These are phyloP conservation scores for Corydoras maculifer DNA, from an alignment of 2,113 vertebrate species.

Conservation along the genomic window DNA sequence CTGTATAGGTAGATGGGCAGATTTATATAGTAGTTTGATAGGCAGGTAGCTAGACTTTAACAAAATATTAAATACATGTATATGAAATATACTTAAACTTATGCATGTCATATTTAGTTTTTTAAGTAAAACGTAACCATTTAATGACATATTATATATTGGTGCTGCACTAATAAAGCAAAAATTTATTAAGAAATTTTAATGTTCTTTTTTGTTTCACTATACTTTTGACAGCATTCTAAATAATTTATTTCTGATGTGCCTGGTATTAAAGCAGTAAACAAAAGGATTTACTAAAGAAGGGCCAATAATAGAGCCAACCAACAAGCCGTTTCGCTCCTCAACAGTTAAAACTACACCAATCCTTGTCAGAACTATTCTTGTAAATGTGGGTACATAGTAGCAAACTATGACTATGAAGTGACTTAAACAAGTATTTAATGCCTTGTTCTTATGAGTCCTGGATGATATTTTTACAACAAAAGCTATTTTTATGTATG, in stretches of 20 bases:
- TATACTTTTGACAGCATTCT: background rate
- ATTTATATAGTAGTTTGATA: too few species aligned
- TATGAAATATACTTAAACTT: too few species aligned
- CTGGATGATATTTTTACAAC: slow-evolving; percentile 20
- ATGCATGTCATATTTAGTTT: too few species aligned
- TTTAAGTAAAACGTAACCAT: too few species aligned
- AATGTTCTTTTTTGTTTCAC: background rate
- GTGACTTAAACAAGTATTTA: slow-evolving; percentile 43
- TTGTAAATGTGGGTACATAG: slow-evolving; percentile 31
- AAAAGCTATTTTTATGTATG: slow-evolving; percentile 25
- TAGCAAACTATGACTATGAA: slow-evolving; percentile 42
- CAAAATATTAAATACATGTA: too few species aligned
- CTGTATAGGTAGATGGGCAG: too few species aligned
- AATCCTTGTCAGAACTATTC: slow-evolving; percentile 34
- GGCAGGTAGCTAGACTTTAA: too few species aligned
- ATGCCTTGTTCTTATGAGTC: slow-evolving; percentile 35
- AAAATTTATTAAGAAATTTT: background rate
- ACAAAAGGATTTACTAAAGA: slow-evolving; percentile 49
- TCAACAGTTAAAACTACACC: slow-evolving; percentile 37
- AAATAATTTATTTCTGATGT: slow-evolving; percentile 38
- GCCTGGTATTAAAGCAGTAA: slow-evolving; percentile 42
- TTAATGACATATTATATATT: too few species aligned
- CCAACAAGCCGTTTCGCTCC: slow-evolving; percentile 16
- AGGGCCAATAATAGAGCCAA: slow-evolving; percentile 22
- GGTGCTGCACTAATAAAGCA: too few species aligned